Conservation (phyloP, 2,797 vertebrate species). For the Denticeps clupeoides region DNA sequence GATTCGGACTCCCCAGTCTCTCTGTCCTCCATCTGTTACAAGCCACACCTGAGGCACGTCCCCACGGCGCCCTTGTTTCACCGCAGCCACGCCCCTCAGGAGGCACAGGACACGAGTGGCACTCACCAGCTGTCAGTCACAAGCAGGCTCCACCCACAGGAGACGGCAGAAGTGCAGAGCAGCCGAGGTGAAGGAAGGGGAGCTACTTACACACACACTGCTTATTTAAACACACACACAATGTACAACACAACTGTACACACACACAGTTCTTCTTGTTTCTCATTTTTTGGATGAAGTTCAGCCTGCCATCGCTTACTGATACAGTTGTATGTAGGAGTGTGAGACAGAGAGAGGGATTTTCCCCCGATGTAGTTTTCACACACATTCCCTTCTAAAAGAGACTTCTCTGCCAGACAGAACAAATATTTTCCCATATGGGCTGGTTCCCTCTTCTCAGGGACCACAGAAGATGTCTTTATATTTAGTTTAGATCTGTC, state of each 20-base stretch:
- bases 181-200: conserved; percentile 46
- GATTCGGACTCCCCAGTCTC: conserved; percentile 27
- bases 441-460: too few relatives aligned
- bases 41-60: conserved; percentile 34
- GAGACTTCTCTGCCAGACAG: too few relatives aligned
- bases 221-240: background rate
- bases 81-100: conserved; percentile 12
- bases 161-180: conserved; percentile 28
- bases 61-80: conserved; percentile 13
- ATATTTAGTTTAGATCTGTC: too few relatives aligned
- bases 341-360: too few relatives aligned
- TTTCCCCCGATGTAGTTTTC: too few relatives aligned
- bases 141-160: conserved; percentile 25
- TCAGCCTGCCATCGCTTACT: too few relatives aligned
- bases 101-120: conserved; percentile 22
- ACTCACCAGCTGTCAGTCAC: conserved; percentile 15
- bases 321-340: too few relatives aligned
- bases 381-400: too few relatives aligned
- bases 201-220: background rate
- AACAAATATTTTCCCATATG: too few relatives aligned
- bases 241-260: background rate
- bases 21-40: conserved; percentile 40
- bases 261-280: background rate
- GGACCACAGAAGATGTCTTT: too few relatives aligned
- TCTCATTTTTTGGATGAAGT: too few relatives aligned